Percentiles rank a stretch among this genome's conserved stretches.
phyloP scores from a whole-genome alignment of 2,888 invertebrate species.

The Brachypterus glaber region DNA sequence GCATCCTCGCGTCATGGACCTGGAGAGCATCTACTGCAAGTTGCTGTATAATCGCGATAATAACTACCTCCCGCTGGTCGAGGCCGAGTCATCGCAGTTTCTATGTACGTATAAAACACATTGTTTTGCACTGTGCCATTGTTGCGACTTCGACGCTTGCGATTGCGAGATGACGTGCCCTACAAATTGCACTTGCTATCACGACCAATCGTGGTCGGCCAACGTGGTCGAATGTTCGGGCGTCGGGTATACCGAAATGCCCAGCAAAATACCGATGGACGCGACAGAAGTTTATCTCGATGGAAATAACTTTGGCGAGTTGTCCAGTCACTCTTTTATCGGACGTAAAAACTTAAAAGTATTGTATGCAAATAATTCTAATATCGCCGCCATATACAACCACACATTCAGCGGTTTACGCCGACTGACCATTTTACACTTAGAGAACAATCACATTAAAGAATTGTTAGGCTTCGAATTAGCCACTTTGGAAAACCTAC shows the following conservation, averaged over 20 bases:
- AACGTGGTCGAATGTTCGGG: slow-evolving; percentile 88
- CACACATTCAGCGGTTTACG: slow-evolving; percentile 84
- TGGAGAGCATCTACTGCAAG: slow-evolving; percentile 83
- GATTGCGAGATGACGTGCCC: slow-evolving; percentile 98
- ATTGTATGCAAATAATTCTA: slow-evolving; percentile 80
- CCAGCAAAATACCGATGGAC: slow-evolving; percentile 86
- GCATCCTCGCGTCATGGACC: slow-evolving; percentile 84
- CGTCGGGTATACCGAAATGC: slow-evolving; percentile 72
- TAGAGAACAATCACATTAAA: slow-evolving; percentile 78
- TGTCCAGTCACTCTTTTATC: slow-evolving; percentile 83
- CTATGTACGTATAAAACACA: slow-evolving; percentile 86
- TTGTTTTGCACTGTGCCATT: slow-evolving; percentile 90
- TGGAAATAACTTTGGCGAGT: slow-evolving; percentile 79
- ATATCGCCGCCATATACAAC: slow-evolving; percentile 75
- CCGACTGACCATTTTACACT: slow-evolving; percentile 68
- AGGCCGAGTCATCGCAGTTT: slow-evolving; percentile 82
- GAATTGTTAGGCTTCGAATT: slow-evolving; percentile 75
- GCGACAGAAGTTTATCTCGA: slow-evolving; percentile 91
- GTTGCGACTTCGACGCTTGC: slow-evolving; percentile 94
- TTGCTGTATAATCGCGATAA: slow-evolving; percentile 75
- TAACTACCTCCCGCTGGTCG: slow-evolving; percentile 74
- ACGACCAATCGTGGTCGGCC: slow-evolving; percentile 87
- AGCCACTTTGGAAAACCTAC: slow-evolving; percentile 67
- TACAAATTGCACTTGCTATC: slow-evolving; percentile 86
- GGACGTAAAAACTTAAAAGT: slow-evolving; percentile 84